These are phyloP conservation scores for Papilio machaon DNA, from an alignment of 1,140 invertebrate genomes.

Conservation along the genomic window DNA sequence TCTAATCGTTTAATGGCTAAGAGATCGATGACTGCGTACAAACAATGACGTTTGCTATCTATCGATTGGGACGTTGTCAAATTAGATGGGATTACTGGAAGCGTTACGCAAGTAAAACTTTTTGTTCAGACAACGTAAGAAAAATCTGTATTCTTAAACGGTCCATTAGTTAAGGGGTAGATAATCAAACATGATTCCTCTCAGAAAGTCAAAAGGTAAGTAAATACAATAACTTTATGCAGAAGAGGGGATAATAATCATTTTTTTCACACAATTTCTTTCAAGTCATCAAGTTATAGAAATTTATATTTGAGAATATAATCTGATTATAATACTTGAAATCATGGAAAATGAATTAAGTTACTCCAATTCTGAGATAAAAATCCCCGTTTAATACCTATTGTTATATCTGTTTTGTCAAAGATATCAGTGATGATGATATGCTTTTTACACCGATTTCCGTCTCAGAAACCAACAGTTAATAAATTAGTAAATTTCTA, in stretches of 20 bases:
- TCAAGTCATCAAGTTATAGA: not conserved
- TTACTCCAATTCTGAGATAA: no score
- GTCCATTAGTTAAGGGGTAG: constrained; percentile 14
- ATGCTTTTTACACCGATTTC: no score
- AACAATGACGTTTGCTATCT: constrained; percentile 62
- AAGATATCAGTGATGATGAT: no score
- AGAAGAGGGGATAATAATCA: no score
- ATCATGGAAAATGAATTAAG: no score
- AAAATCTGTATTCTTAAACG: constrained; percentile 31
- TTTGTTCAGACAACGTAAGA: constrained; percentile 34
- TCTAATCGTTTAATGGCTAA: constrained; percentile 70
- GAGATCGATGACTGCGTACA: constrained; percentile 62
- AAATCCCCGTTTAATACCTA: no score
- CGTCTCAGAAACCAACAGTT: no score
- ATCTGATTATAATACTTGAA: not conserved
- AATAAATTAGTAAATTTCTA: no score
- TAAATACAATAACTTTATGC: no score
- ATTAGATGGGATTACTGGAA: constrained; percentile 42
- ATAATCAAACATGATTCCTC: constrained; percentile 15
- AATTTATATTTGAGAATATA: no score
- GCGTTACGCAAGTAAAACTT: constrained; percentile 49
- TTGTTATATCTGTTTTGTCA: no score
- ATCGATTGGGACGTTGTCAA: constrained; percentile 42
- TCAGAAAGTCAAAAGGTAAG: not conserved
- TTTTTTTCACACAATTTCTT: no score